Conservation (phyloP, 2,888 invertebrate genomes). For the Oligia latruncula region DNA sequence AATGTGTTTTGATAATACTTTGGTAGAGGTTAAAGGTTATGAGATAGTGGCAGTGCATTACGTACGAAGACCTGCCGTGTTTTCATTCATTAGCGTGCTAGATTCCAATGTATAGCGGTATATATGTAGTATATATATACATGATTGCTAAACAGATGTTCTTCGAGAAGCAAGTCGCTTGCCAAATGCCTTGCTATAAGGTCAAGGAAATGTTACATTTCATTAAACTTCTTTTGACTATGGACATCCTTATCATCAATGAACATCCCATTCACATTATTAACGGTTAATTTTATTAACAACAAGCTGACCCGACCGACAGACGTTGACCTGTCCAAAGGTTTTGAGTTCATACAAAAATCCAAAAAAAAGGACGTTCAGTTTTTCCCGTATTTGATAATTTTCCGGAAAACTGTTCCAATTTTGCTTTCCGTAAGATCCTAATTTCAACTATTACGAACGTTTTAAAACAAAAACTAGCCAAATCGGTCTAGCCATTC, state of each 20-base stretch:
- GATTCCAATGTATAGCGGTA: conserved; percentile 29
- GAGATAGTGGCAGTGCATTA: conserved; percentile 73
- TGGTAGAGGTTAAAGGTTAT: conserved; percentile 78
- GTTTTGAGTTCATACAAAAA: not conserved
- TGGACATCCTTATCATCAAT: conserved; percentile 21
- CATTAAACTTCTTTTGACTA: conserved; percentile 17
- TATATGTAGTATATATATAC: not conserved
- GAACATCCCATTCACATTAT: not conserved
- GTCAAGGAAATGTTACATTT: conserved; percentile 29
- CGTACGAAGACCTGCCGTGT: conserved; percentile 62
- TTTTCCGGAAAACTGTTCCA: not conserved
- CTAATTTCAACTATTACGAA: not conserved
- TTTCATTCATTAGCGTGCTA: conserved; percentile 71
- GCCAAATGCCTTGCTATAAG: conserved; percentile 33
- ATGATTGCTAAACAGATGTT: conserved; percentile 30
- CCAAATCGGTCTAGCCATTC: not conserved
- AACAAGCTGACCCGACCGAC: not conserved
- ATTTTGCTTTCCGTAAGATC: not conserved
- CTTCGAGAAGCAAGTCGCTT: conserved; percentile 8
- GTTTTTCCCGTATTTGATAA: not conserved
- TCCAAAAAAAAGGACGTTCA: not conserved
- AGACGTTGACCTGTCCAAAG: not conserved
- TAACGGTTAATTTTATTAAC: not conserved
- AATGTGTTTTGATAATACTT: conserved; percentile 79
- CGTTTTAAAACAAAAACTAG: not conserved